Conservation (phyloP, 64 coral and sea anemone genomes). For the Dendrophyllia cribrosa region DNA sequence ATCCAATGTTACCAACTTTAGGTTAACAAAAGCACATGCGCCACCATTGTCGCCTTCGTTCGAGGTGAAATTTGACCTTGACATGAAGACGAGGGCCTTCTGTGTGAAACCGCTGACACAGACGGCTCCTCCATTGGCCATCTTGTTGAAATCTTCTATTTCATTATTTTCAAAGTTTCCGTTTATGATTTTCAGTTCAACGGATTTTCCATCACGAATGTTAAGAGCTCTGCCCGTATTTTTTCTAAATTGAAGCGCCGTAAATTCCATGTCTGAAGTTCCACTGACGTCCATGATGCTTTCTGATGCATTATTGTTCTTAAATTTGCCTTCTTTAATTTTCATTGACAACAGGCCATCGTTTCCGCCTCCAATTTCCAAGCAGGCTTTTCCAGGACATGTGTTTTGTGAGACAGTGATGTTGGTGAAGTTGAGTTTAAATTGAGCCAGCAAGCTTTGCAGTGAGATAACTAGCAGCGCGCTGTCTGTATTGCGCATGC, state of each 20-base stretch:
- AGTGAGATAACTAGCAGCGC: neutral
- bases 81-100: neutral
- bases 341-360: neutral
- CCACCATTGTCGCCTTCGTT: neutral
- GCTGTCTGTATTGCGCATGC: neutral
- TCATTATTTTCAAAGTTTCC: neutral
- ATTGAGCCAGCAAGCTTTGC: neutral
- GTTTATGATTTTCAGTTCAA: neutral
- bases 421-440: neutral
- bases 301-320: neutral
- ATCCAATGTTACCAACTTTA: neutral
- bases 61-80: conserved; percentile 19
- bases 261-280: neutral
- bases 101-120: conserved; percentile 9
- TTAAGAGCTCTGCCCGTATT: neutral
- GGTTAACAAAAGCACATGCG: conserved; percentile 2
- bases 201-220: neutral
- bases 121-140: neutral
- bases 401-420: neutral
- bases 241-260: neutral
- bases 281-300: neutral
- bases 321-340: conserved; percentile 1
- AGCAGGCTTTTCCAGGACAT: neutral
- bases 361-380: neutral
- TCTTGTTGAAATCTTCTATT: neutral